Evolutionary conservation across 2,113 vertebrate species (phyloP).

Genomic region (Mesoclemmys tuberculata): DNA sequence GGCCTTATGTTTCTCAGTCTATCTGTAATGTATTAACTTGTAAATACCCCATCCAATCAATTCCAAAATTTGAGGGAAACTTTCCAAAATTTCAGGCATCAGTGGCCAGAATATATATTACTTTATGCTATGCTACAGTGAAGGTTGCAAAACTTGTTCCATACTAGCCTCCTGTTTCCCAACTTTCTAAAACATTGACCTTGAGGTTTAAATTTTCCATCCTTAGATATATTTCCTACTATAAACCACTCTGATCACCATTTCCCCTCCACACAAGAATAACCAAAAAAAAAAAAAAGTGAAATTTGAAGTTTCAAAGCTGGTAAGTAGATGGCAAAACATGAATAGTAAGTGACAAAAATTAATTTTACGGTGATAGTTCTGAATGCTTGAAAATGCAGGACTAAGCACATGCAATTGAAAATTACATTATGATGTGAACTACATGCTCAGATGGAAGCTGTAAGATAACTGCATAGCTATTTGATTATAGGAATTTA

Average conservation of each 20-base stretch:
- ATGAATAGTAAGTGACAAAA: background rate
- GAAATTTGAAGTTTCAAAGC: background rate
- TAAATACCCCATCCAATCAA: background rate
- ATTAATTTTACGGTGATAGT: background rate
- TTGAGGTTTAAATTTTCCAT: slow-evolving; percentile 31
- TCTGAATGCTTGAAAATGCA: background rate
- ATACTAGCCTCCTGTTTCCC: slow-evolving; percentile 1
- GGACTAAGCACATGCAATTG: background rate
- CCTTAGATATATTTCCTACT: background rate
- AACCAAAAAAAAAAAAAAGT: too few species aligned
- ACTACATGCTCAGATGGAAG: background rate
- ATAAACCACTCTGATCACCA: background rate
- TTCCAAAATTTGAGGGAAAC: too few species aligned
- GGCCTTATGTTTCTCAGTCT: background rate
- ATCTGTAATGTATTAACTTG: rapidly evolving
- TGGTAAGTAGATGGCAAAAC: background rate
- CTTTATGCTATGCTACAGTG: slow-evolving; percentile 16
- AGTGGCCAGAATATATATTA: background rate
- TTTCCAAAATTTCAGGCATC: too few species aligned
- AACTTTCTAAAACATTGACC: slow-evolving; percentile 19
- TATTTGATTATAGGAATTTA: slow-evolving; percentile 21
- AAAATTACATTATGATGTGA: background rate
- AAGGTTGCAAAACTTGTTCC: background rate
- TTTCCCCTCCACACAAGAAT: background rate
- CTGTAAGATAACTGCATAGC: slow-evolving; percentile 9